Evolutionary conservation across 2,113 vertebrate species (phyloP).

Genomic region (Poecilia latipinna): DNA sequence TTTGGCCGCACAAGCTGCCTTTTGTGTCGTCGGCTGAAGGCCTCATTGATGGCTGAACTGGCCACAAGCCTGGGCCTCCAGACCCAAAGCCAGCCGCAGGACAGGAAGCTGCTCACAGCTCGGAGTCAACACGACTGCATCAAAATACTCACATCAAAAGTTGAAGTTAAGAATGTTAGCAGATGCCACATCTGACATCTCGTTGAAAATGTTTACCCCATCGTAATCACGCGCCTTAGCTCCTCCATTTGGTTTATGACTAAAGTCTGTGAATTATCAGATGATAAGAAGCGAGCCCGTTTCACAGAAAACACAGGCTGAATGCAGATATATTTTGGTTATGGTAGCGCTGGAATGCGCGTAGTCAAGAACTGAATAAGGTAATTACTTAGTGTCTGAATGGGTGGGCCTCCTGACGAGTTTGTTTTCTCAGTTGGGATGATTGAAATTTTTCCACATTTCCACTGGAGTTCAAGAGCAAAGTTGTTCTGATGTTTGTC

Average conservation of each 20-base stretch:
- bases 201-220: neutral
- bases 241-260: neutral
- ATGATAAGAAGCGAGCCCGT: neutral
- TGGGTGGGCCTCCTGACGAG: constrained; percentile 58
- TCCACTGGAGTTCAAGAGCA: constrained; percentile 19
- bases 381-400: constrained; percentile 51
- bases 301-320: neutral
- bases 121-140: constrained; percentile 65
- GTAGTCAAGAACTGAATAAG: constrained; percentile 35
- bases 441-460: constrained; percentile 15
- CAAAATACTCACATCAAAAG: constrained; percentile 60
- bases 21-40: constrained; percentile 80
- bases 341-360: constrained; percentile 58
- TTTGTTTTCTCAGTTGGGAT: constrained; percentile 32
- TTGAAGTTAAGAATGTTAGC: constrained; percentile 15
- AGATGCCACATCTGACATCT: neutral
- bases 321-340: constrained; percentile 66
- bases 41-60: constrained; percentile 80
- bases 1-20: constrained; percentile 73
- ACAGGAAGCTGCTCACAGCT: constrained; percentile 63
- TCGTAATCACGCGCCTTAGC: neutral
- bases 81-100: constrained; percentile 59
- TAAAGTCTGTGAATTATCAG: neutral
- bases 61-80: constrained; percentile 64
- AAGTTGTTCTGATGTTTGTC: constrained; percentile 3